A percentile compares a stretch with the other conserved stretches of the same genome.
Evolutionary conservation across 2,113 vertebrate species (phyloP).

Genomic region (Ctenomys sociabilis): DNA sequence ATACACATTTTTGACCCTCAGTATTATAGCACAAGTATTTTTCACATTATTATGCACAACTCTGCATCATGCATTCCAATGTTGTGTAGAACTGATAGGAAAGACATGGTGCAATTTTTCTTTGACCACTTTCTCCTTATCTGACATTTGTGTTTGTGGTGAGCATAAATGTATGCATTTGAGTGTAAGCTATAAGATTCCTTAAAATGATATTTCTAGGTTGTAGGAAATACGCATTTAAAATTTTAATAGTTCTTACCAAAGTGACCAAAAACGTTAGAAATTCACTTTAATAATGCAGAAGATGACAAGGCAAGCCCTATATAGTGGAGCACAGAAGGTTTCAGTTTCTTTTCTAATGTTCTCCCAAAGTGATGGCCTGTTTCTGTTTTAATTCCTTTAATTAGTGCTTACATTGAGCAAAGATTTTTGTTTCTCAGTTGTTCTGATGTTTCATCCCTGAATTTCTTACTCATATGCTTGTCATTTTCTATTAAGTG

Average conservation of each 20-base stretch:
- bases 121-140: constrained; percentile 41
- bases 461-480: not conserved
- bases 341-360: constrained; percentile 33
- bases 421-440: constrained; percentile 11
- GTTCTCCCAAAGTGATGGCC: not conserved
- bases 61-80: not conserved
- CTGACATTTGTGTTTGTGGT: not conserved
- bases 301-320: not conserved
- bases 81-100: not conserved
- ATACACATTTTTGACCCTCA: not conserved
- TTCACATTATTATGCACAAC: not conserved
- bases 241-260: constrained; percentile 39
- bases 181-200: not conserved
- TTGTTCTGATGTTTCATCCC: not conserved
- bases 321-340: not conserved
- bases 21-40: not conserved
- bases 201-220: constrained; percentile 26
- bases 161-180: not conserved
- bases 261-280: constrained; percentile 52
- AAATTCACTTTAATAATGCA: constrained; percentile 1
- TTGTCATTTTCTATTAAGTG: not conserved
- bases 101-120: not conserved
- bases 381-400: constrained; percentile 36
- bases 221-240: not conserved
- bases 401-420: constrained; percentile 31